Percentiles rank a stretch among this genome's conserved stretches.
Conservation (phyloP, 2,113 vertebrate species). For the Ictalurus punctatus region DNA sequence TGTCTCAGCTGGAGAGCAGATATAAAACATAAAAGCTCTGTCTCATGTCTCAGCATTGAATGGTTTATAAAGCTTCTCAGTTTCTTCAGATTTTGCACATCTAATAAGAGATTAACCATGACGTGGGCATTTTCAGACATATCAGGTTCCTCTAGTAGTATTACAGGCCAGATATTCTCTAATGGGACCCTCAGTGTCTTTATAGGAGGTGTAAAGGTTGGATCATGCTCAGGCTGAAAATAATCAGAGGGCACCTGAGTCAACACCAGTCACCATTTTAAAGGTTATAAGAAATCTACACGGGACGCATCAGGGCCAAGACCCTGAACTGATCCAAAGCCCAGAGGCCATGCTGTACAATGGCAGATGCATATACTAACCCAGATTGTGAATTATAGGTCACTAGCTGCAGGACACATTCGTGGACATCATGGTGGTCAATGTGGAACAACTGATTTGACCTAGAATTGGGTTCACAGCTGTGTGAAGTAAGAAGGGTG, state of each 20-base stretch:
- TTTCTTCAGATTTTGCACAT: conserved; percentile 48
- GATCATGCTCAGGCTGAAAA: conserved; percentile 65
- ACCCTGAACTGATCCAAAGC: neutral
- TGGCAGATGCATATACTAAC: neutral
- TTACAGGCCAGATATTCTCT: conserved; percentile 42
- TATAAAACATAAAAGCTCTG: conserved; percentile 30
- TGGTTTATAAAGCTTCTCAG: conserved; percentile 3
- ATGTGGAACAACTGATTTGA: conserved; percentile 44
- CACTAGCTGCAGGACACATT: conserved; percentile 20
- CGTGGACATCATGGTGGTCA: conserved; percentile 5
- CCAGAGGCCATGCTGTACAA: conserved; percentile 11
- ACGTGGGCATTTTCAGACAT: conserved; percentile 30
- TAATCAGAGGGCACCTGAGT: conserved; percentile 75
- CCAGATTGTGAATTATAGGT: conserved; percentile 3
- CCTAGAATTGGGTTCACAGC: conserved; percentile 48
- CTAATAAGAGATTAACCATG: conserved; percentile 56
- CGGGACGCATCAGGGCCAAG: conserved; percentile 33
- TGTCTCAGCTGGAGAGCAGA: conserved; percentile 16
- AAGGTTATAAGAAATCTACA: conserved; percentile 62
- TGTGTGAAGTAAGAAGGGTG: conserved; percentile 33
- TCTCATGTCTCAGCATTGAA: conserved; percentile 10
- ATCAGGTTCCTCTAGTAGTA: conserved; percentile 52
- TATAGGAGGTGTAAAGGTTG: conserved; percentile 67
- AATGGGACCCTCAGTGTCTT: conserved; percentile 49
- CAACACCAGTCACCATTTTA: conserved; percentile 67